Conservation (phyloP, 2,888 invertebrate species). For the Myopa testacea region DNA sequence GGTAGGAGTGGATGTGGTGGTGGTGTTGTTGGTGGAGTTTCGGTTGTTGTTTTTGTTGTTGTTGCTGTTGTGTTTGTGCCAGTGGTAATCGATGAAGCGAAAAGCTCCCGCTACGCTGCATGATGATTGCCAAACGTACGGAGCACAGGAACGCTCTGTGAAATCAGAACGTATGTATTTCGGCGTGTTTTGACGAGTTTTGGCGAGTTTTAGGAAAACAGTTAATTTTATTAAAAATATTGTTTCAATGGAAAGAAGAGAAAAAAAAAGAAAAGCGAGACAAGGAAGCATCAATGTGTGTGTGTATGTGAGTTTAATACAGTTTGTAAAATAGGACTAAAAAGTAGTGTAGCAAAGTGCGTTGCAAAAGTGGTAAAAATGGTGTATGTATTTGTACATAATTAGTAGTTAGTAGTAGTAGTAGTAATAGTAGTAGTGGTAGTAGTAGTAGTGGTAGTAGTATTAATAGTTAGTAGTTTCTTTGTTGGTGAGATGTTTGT, state of each 20-base stretch:
- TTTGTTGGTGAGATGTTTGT: neutral
- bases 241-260: constrained; percentile 38
- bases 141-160: constrained; percentile 68
- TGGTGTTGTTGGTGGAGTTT: constrained; percentile 55
- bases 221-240: neutral
- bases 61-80: constrained; percentile 49
- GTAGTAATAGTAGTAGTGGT: constrained; percentile 9
- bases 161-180: constrained; percentile 39
- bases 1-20: constrained; percentile 63
- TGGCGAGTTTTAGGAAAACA: neutral
- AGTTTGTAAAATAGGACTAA: constrained; percentile 17
- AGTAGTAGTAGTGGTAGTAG: neutral
- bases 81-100: constrained; percentile 53
- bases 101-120: constrained; percentile 69
- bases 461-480: constrained; percentile 8
- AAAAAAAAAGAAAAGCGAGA: constrained; percentile 43
- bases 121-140: constrained; percentile 69
- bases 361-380: neutral
- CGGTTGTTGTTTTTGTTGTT: constrained; percentile 48
- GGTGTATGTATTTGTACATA: neutral
- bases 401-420: neutral
- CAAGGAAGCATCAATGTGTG: constrained; percentile 7
- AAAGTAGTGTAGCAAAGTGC: constrained; percentile 4
- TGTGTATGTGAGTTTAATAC: constrained; percentile 27
- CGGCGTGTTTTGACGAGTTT: neutral